Evolutionary conservation across 1,140 invertebrate genomes (phyloP), one percentile per base, ranked within the genome.

Genomic region (Mizuhopecten yessoensis): DNA sequence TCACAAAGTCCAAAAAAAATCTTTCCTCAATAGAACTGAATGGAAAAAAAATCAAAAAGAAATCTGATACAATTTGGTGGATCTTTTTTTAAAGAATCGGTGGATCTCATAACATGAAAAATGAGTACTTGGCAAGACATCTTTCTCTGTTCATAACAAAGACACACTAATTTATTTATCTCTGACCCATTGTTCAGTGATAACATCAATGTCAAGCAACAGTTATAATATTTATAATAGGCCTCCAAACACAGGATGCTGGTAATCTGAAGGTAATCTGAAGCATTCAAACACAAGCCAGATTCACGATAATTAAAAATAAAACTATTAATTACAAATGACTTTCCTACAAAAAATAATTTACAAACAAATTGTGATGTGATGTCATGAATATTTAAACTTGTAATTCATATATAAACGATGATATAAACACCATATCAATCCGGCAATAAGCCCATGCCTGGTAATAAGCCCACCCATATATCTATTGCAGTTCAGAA

Each of bases 311-410:
- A 75, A 75, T 75, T 75, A 75, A 75, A 75, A 75, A 75, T 75
- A 75, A 75, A 75, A 75, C 57, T 75, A 15, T 45, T 45, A 29
- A n/a, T 75, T 75, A 75, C 57, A 75, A 75, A 75, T 75, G n/a
- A 75, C 9, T 75, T 75, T 5, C 23, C n/a, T 75, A 75, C 57
- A 75, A n/a, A 75, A 75, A n/a, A 49, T 49, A 13, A 39, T 39
- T 39, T 39, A 39, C 36, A 7, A 13, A 45, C 42, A 45, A 45
- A 45, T 17, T 45, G n/a, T n/a, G 42, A 45, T 45, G 42, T 20
- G 42, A 45, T 45, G 17, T 13, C 13, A 39, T 13, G 13, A 39
- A 39, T 39, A 39, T 13, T 39, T 45, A 10, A 45, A 17, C 9
- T 15, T 20, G 17, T 45, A 20, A 7, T 45, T 1, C 42, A 45